Evolutionary conservation across 92 coral and sea anemone species (phyloP), one percentile per base, ranked within the genome.

Genomic region (Heliopora coerulea): DNA sequence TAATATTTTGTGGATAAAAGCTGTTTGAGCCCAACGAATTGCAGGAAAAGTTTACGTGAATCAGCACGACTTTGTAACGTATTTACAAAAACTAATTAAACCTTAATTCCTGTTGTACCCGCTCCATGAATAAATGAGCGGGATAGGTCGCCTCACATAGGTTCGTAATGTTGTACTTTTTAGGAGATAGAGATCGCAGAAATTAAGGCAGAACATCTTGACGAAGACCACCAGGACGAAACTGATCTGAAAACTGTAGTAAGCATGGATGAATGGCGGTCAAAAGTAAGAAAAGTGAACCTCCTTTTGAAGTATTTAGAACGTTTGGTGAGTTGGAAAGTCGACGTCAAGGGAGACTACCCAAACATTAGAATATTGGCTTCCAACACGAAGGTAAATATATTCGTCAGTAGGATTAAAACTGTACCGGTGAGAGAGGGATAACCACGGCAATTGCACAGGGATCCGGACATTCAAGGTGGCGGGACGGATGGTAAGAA

Each of bases 131-230:
- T n/a, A n/a, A n/a, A 17, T 7, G 6, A 50, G 58, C 19, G 26
- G 26, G 58, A 23, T 5, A 17, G 8, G 20, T 50, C 6, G 19
- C 26, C 4, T 23, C 9, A 5, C 5, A 5, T 19, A 5, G 3
- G 58, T 17, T 50, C 21, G 7, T 17, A 50, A 3, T 17, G 58
- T 50, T 50, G 20, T 50, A 23, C 17, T 50, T 68, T 29, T 26
- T 41, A 70, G 77, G 77, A 70, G 34, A 70, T 70, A 33, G 77
- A 70, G 26, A 70, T 70, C 9, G 63, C 63, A 35, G 63, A 70
- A 17, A 70, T 70, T 26, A 70, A 70, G 41, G 77, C 77, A 32
- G 77, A 70, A 15, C 62, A 54, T 49, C 48, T 50, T 20, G 77
- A 70, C 27, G 52, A 31, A 28, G 77, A 50, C 6, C 23, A 24